Percentiles rank a stretch among this genome's conserved stretches.
Conservation (phyloP, 1,140 invertebrate genomes). For the Portunus trituberculatus region DNA sequence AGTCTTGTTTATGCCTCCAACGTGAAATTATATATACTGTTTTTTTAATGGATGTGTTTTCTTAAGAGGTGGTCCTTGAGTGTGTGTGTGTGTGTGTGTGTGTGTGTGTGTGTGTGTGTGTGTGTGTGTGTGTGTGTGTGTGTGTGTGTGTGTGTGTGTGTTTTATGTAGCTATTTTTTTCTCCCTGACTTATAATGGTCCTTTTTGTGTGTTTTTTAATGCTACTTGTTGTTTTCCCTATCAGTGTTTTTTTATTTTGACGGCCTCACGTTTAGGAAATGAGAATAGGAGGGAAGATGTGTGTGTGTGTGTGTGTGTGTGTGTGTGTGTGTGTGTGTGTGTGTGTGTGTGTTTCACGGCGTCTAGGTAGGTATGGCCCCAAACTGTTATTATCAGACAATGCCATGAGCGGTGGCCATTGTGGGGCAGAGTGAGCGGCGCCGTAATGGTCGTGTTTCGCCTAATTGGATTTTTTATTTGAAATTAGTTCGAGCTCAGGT, state of each 20-base stretch:
- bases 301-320: neutral
- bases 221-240: neutral
- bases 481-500: neutral
- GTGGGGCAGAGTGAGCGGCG: neutral
- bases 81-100: no score
- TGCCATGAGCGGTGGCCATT: neutral
- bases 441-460: neutral
- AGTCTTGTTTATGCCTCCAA: neutral
- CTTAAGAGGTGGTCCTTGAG: no score
- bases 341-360: neutral
- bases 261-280: neutral
- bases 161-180: neutral
- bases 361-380: neutral
- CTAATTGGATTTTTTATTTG: slow-evolving; percentile 27
- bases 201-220: no score
- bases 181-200: no score
- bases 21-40: neutral
- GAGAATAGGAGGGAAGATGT: neutral
- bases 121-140: neutral
- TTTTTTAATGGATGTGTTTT: neutral
- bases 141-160: neutral
- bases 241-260: neutral
- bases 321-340: no score
- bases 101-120: no score
- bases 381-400: slow-evolving; percentile 12